Percentiles rank a stretch among this genome's conserved stretches.
phyloP scores from a whole-genome alignment of 2,113 vertebrate species.

The Chitala chitala region DNA sequence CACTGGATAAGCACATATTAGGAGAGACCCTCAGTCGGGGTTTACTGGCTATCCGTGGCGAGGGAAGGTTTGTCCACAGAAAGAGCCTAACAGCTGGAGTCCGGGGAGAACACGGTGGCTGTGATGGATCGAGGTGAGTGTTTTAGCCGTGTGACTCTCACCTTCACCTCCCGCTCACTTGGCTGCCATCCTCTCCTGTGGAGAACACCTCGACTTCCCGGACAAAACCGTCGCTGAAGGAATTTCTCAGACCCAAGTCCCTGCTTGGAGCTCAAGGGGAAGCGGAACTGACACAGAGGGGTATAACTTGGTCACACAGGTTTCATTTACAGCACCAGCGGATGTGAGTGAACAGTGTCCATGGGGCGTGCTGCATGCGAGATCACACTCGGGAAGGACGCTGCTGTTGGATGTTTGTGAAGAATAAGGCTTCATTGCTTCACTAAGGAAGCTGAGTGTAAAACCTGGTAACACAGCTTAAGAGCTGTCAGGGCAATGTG shows the following conservation, averaged over 20 bases:
- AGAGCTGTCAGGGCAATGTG: background rate
- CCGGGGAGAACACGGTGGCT: constrained; percentile 58
- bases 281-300: background rate
- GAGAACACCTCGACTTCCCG: constrained; percentile 56
- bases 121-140: constrained; percentile 57
- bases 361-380: background rate
- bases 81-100: constrained; percentile 55
- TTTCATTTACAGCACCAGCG: too few species aligned
- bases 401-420: background rate
- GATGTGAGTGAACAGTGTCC: too few species aligned
- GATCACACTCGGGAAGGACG: too few species aligned
- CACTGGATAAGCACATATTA: constrained; percentile 60
- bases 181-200: constrained; percentile 55
- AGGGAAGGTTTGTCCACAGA: constrained; percentile 58
- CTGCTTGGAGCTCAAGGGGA: background rate
- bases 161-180: constrained; percentile 48
- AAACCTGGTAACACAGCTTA: background rate
- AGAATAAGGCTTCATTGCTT: background rate
- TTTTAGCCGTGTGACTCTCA: constrained; percentile 56
- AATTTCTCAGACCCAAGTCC: background rate
- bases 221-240: constrained; percentile 20
- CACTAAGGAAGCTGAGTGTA: background rate
- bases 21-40: constrained; percentile 55
- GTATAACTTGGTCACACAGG: too few species aligned
- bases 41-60: constrained; percentile 67